phyloP scores from a whole-genome alignment of 2,888 invertebrate species.

The Cenopis cana region DNA sequence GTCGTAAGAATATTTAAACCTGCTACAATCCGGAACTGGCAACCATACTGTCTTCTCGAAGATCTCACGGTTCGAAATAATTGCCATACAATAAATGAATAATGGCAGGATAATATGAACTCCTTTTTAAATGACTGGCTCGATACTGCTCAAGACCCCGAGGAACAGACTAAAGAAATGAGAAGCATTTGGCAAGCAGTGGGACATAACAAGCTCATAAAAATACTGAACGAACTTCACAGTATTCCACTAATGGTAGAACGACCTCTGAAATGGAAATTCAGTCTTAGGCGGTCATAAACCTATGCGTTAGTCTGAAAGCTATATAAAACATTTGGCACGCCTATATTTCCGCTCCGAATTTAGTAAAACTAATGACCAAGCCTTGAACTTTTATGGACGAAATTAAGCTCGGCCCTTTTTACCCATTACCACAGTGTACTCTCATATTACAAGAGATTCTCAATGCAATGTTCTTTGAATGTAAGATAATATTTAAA shows the following conservation, averaged over 20 bases:
- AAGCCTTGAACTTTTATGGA: constrained; percentile 15
- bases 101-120: too few relatives aligned
- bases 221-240: background rate
- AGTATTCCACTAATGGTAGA: background rate
- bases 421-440: background rate
- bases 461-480: background rate
- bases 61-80: too few relatives aligned
- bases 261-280: constrained; percentile 22
- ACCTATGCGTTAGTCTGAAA: constrained; percentile 7
- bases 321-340: constrained; percentile 20
- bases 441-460: background rate
- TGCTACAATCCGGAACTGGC: too few relatives aligned
- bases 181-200: too few relatives aligned
- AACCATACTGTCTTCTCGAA: too few relatives aligned
- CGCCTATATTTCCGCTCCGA: constrained; percentile 1
- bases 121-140: too few relatives aligned
- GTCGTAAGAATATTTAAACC: too few relatives aligned
- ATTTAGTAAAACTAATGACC: constrained; percentile 11
- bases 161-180: too few relatives aligned
- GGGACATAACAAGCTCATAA: too few relatives aligned
- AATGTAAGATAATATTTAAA: constrained; percentile 8
- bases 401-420: background rate
- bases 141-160: too few relatives aligned
- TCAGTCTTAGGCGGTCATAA: constrained; percentile 1
- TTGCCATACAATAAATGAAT: too few relatives aligned